Evolutionary conservation across 2,888 invertebrate genomes (phyloP), one percentile per base, ranked within the genome.

Genomic region (Elmis aenea): DNA sequence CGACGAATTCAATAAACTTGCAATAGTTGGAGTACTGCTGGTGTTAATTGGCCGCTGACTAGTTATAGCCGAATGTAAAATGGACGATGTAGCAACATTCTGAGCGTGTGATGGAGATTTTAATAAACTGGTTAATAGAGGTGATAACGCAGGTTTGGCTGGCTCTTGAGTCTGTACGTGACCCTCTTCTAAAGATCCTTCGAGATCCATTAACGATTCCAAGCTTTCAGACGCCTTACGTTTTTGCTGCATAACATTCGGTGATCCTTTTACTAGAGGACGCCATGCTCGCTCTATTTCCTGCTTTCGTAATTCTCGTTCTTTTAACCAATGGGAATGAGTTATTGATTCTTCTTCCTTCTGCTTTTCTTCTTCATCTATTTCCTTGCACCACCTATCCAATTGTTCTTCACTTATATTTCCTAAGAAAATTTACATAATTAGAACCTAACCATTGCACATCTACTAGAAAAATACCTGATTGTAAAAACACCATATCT

Each of bases 121-220:
- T 3, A 92, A 68, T 20, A 92, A 70, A 26, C 89, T 89, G 5
- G 91, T 89, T 26, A 92, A 70, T 24, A 92, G 67, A 0, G 90
- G 90, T 0, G 83, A 82, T 0, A 81, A 72, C 0, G 76, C 78
- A 2, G 76, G 69, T 38, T 71, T 72, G 3, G 69, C 50, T 0
- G 64, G 45, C 41, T 56, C 57, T 20, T 45, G 48, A 11, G 38
- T 26, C 21, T 52, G 51, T 30, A 32, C 13, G 25, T 33, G 48
- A 22, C 26, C 24, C 20, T 51, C 50, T 5, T 62, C 64, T 21
- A 58, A 36, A 24, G 44, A 50, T 1, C 43, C 46, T 18, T 66
- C 67, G 40, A 52, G 48, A 10, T 64, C 64, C 6, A 54, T 39
- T 24, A 55, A 36, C 16, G 52, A 46, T 24, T 67, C 68, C n/a